These are phyloP conservation scores for Origma solitaria DNA, from an alignment of 2,113 vertebrate genomes.

Conservation along the genomic window DNA sequence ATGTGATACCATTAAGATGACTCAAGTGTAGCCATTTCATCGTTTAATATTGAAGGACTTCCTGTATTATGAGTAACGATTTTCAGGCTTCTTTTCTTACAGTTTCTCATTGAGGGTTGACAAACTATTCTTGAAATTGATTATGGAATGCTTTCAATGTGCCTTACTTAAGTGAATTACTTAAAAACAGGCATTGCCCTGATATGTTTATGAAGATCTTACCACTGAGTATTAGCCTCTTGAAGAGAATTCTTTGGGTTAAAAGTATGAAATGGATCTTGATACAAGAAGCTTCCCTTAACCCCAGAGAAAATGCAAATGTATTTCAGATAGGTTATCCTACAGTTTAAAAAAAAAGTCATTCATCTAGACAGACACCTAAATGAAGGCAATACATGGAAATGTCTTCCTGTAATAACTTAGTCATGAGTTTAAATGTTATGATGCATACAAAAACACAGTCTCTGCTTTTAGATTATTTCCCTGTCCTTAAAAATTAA, in stretches of 20 bases:
- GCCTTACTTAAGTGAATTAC: background rate
- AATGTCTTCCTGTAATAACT: background rate
- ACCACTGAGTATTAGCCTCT: background rate
- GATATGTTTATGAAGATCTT: background rate
- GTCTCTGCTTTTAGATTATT: background rate
- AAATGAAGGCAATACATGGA: background rate
- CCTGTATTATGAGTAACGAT: background rate
- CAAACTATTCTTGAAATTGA: background rate
- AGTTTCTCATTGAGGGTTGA: background rate
- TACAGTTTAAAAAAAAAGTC: background rate
- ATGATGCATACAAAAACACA: background rate
- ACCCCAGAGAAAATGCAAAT: background rate
- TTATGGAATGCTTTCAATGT: background rate
- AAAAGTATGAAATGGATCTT: background rate
- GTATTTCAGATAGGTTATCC: background rate
- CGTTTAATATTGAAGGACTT: conserved; percentile 45
- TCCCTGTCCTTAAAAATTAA: conserved; percentile 26
- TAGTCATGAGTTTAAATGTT: background rate
- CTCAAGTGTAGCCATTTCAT: conserved; percentile 2
- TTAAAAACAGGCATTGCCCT: background rate
- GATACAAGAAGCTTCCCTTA: background rate
- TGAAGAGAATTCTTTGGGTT: background rate
- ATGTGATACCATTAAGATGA: conserved; percentile 25
- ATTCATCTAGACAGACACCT: background rate
- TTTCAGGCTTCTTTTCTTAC: background rate